Conservation (phyloP, 1,140 invertebrate species). For the Formica exsecta region DNA sequence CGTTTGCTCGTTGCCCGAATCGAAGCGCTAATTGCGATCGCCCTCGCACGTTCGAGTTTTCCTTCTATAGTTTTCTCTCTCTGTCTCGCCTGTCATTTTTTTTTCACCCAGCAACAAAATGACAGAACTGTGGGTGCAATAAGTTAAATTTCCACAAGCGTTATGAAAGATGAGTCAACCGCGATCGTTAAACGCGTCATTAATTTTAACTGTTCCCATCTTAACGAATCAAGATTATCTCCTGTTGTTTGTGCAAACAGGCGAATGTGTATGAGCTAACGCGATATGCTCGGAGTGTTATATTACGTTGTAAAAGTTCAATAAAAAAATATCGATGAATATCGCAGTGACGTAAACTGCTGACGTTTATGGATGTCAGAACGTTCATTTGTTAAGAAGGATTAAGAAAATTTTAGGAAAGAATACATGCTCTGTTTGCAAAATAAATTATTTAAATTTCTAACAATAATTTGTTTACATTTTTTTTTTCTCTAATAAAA, state of each 20-base stretch:
- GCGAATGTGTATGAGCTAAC: neutral
- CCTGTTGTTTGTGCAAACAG: slow-evolving; percentile 9
- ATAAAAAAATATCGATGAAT: neutral
- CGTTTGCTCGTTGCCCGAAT: slow-evolving; percentile 65
- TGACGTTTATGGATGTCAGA: neutral
- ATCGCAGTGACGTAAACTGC: neutral
- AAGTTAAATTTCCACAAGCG: slow-evolving; percentile 43
- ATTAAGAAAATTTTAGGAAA: neutral
- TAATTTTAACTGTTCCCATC: slow-evolving; percentile 48
- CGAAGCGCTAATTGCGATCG: slow-evolving; percentile 68
- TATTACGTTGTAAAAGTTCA: neutral
- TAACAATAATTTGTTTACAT: neutral
- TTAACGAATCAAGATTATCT: slow-evolving; percentile 29
- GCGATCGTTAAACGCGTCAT: slow-evolving; percentile 34
- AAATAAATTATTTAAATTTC: neutral
- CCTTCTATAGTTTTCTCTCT: slow-evolving; percentile 1
- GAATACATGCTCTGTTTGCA: neutral
- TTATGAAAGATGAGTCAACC: slow-evolving; percentile 42
- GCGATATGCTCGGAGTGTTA: neutral
- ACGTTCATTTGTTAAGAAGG: neutral
- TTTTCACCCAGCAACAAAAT: neutral
- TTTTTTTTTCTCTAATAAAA: neutral
- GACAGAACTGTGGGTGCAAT: slow-evolving; percentile 3
- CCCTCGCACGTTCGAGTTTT: slow-evolving; percentile 35
- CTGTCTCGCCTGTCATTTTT: neutral